These are phyloP conservation scores for Ammospiza maritima DNA, from an alignment of 2,797 vertebrate species.

Conservation along the genomic window DNA sequence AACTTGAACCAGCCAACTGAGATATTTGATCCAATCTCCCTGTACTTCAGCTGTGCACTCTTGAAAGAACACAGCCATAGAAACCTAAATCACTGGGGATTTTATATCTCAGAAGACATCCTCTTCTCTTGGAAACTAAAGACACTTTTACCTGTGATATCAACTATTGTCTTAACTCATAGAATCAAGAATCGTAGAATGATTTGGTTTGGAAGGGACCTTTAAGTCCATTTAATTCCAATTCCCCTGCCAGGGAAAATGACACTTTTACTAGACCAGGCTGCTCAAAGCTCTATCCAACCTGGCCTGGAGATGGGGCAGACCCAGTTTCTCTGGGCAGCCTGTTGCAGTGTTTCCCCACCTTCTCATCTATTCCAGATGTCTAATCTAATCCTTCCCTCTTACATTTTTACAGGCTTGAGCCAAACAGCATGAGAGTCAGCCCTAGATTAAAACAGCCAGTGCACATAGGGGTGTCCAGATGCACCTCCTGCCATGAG, in stretches of 20 bases:
- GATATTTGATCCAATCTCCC: background rate
- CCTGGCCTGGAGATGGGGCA: background rate
- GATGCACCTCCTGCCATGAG: background rate
- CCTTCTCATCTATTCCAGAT: background rate
- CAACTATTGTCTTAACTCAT: background rate
- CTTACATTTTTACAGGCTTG: accelerated
- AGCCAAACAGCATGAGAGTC: background rate
- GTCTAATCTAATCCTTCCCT: background rate
- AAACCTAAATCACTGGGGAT: background rate
- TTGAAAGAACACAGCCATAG: background rate
- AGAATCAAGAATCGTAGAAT: background rate
- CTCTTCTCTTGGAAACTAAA: background rate
- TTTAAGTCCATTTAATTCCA: background rate
- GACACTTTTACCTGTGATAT: background rate
- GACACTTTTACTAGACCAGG: background rate
- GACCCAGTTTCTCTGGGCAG: background rate
- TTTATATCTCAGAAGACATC: background rate
- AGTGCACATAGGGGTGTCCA: accelerated
- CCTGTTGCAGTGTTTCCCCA: background rate
- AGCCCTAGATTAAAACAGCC: background rate
- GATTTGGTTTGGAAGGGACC: background rate
- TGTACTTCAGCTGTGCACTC: accelerated
- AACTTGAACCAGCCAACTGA: background rate
- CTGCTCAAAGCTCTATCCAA: background rate
- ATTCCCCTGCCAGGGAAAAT: background rate